Conservation (phyloP, 2,797 vertebrate species). For the Peromyscus attwateri region DNA sequence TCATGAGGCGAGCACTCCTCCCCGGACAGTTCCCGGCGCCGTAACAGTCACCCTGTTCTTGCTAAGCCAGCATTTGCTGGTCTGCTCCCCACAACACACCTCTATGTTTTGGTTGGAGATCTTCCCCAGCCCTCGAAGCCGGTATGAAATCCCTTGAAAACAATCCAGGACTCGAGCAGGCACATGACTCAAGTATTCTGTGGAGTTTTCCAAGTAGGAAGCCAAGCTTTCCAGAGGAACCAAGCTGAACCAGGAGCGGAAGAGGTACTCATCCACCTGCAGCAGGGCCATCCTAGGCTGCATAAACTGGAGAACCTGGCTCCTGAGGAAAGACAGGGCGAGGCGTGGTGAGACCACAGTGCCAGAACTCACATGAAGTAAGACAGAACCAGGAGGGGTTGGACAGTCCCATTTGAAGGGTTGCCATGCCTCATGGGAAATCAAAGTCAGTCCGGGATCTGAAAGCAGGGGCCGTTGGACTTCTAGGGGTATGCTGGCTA, state of each 20-base stretch:
- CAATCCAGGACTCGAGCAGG: constrained; percentile 86
- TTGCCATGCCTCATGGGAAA: background rate
- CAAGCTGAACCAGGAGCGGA: constrained; percentile 92
- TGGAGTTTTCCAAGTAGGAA: constrained; percentile 71
- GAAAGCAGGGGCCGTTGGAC: background rate
- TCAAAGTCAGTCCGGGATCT: background rate
- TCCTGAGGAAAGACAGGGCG: constrained; percentile 57
- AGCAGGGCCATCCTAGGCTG: constrained; percentile 86
- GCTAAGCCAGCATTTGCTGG: background rate
- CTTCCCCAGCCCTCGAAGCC: background rate
- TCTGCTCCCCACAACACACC: constrained; percentile 80
- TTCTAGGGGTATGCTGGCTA: background rate
- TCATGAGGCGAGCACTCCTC: background rate
- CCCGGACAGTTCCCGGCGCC: background rate
- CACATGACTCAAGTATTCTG: constrained; percentile 78
- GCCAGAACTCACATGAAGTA: rapidly evolving
- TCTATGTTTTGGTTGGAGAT: rapidly evolving
- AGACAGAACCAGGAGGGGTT: background rate
- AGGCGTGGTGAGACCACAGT: rapidly evolving
- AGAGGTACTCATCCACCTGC: constrained; percentile 86
- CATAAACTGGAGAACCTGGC: constrained; percentile 85
- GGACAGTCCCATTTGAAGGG: background rate
- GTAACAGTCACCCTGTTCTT: no score
- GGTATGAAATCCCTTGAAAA: constrained; percentile 86
- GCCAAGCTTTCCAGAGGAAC: constrained; percentile 82